Percentiles rank a stretch among this genome's conserved stretches.
These are phyloP conservation scores for Spatula versicolor DNA, from an alignment of 2,797 vertebrate species.

Conservation along the genomic window DNA sequence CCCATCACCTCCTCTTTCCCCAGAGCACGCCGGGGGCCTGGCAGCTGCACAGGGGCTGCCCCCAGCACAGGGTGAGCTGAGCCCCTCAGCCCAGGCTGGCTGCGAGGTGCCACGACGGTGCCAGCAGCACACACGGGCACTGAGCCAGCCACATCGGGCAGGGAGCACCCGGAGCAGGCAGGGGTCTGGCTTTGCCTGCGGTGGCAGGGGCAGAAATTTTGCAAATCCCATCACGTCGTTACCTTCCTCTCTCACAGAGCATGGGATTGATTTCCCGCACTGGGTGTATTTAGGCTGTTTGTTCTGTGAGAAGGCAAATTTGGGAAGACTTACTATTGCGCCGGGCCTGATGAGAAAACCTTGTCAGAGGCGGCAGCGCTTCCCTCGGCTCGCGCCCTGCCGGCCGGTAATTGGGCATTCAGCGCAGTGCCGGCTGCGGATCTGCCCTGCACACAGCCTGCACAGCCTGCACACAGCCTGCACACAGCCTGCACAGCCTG, in stretches of 20 bases:
- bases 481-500: not conserved
- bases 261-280: not conserved
- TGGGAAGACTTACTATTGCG: not conserved
- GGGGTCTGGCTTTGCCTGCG: not conserved
- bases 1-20: not conserved
- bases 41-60: not conserved
- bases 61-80: not conserved
- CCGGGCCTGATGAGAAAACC: not conserved
- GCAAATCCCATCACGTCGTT: not conserved
- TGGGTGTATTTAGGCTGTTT: not conserved
- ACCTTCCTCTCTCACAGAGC: not conserved
- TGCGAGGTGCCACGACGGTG: accelerated
- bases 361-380: not conserved
- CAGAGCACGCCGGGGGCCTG: not conserved
- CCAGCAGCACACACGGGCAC: not conserved
- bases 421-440: not conserved
- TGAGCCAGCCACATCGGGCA: accelerated
- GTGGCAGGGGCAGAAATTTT: too few species aligned
- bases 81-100: not conserved
- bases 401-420: not conserved
- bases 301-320: not conserved
- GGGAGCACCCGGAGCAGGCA: not conserved
- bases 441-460: not conserved
- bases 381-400: not conserved
- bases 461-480: too few species aligned